phyloP scores from a whole-genome alignment of 1,140 invertebrate genomes.

The Euwallacea similis region DNA sequence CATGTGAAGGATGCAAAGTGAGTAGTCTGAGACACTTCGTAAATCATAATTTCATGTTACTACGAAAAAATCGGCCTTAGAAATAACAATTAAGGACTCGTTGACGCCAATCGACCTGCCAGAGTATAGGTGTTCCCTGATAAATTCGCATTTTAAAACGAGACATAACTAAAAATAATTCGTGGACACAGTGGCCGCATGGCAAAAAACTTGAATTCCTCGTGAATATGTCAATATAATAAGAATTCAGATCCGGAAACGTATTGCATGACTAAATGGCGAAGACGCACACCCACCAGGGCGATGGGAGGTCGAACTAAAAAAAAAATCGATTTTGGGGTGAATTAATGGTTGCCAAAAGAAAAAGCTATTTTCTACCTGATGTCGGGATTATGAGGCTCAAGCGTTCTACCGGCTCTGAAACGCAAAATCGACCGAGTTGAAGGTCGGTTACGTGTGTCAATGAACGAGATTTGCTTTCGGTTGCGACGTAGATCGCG shows the following conservation, averaged over 20 bases:
- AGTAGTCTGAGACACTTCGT: constrained; percentile 49
- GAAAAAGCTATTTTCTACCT: constrained; percentile 20
- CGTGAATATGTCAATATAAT: too few relatives aligned
- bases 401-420: constrained; percentile 10
- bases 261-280: too few relatives aligned
- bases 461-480: constrained; percentile 46
- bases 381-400: not conserved
- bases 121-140: too few relatives aligned
- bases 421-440: constrained; percentile 51
- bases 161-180: too few relatives aligned
- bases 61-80: not conserved
- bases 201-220: not conserved
- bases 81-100: constrained; percentile 19
- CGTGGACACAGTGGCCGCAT: not conserved
- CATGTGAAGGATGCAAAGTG: constrained; percentile 99
- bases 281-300: too few relatives aligned
- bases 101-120: not conserved
- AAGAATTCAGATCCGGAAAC: too few relatives aligned
- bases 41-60: not conserved
- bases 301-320: too few relatives aligned
- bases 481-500: constrained; percentile 26
- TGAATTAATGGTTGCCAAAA: constrained; percentile 7
- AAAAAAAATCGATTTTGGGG: not conserved
- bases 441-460: constrained; percentile 53
- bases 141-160: too few relatives aligned